Percentiles rank a stretch among this genome's conserved stretches.
Evolutionary conservation across 2,888 invertebrate species (phyloP).

Genomic region (Pseudanteris insignis): DNA sequence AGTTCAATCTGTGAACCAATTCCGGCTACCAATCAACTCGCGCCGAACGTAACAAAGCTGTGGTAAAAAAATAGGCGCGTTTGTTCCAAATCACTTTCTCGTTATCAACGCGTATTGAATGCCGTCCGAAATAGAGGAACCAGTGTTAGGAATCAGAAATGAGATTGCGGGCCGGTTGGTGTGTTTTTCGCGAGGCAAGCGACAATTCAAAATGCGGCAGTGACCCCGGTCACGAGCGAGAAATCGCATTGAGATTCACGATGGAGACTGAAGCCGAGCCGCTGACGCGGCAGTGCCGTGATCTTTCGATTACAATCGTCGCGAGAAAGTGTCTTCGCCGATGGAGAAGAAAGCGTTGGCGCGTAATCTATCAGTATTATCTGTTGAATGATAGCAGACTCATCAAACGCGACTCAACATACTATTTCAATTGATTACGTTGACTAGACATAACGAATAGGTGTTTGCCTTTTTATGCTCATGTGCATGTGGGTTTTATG

Average conservation of each 20-base stretch:
- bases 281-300: slow-evolving; percentile 28
- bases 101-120: too few relatives aligned
- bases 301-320: slow-evolving; percentile 28
- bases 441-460: too few relatives aligned
- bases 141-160: slow-evolving; percentile 14
- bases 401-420: too few relatives aligned
- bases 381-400: too few relatives aligned
- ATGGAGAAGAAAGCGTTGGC: slow-evolving; percentile 23
- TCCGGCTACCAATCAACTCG: too few relatives aligned
- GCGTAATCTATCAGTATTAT: slow-evolving; percentile 20
- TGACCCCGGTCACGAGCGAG: slow-evolving; percentile 25
- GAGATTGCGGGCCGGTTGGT: slow-evolving; percentile 6
- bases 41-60: too few relatives aligned
- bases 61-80: too few relatives aligned
- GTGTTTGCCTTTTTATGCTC: too few relatives aligned
- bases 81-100: too few relatives aligned
- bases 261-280: slow-evolving; percentile 2
- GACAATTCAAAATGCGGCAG: slow-evolving; percentile 20
- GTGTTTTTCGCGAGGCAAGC: slow-evolving; percentile 15
- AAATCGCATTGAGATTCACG: slow-evolving; percentile 28
- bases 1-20: too few relatives aligned
- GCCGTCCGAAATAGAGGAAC: slow-evolving; percentile 9
- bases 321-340: slow-evolving; percentile 25
- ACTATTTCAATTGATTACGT: too few relatives aligned
- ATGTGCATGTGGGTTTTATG: too few relatives aligned